Conservation (phyloP, 2,113 vertebrate species). For the Petromus typicus region DNA sequence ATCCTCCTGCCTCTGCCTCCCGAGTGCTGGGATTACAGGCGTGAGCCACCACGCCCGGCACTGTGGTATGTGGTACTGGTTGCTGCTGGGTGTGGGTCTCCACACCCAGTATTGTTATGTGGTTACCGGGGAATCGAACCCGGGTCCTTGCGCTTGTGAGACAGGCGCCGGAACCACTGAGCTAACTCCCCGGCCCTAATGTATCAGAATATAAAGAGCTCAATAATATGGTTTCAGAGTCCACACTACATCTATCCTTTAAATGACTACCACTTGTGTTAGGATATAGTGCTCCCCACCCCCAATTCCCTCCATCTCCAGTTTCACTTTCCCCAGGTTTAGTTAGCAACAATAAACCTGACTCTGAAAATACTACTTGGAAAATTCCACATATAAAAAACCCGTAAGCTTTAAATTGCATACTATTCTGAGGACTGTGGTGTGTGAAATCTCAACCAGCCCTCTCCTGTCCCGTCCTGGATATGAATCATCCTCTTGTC, state of each 20-base stretch:
- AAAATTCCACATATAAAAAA: not conserved
- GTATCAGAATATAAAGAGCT: not conserved
- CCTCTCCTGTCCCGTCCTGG: not conserved
- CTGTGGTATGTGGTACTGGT: too few species aligned
- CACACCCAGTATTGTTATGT: too few species aligned
- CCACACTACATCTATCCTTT: not conserved
- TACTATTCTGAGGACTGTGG: not conserved
- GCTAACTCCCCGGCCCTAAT: too few species aligned
- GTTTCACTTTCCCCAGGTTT: not conserved
- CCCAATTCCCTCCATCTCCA: not conserved
- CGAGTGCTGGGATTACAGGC: too few species aligned
- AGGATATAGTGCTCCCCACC: not conserved
- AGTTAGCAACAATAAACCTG: not conserved
- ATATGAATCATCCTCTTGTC: not conserved
- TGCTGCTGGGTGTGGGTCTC: too few species aligned
- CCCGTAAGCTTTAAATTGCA: not conserved
- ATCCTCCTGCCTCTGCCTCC: too few species aligned
- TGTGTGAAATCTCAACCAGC: not conserved
- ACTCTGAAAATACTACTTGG: not conserved
- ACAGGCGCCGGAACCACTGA: too few species aligned
- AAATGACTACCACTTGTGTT: not conserved
- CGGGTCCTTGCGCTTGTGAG: too few species aligned
- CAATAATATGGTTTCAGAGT: not conserved
- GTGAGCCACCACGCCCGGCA: too few species aligned
- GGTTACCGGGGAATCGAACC: too few species aligned